Conservation (phyloP, 2,797 vertebrate genomes). For the Natrix natrix region DNA sequence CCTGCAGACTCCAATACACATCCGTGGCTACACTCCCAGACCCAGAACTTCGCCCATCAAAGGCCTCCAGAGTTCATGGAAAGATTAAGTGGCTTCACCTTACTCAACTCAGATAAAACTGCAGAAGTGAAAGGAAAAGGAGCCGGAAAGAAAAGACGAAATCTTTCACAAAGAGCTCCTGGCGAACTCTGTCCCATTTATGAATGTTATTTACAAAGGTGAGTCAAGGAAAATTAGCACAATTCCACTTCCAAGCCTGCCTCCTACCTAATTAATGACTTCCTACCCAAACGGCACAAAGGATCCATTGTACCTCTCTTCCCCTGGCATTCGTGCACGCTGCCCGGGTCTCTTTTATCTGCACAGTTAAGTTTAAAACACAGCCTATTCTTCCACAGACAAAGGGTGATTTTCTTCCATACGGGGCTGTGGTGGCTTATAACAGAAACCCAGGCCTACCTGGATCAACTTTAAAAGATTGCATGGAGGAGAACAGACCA, state of each 20-base stretch:
- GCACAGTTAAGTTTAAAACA: slow-evolving; percentile 51
- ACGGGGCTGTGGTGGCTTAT: slow-evolving; percentile 23
- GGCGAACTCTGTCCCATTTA: slow-evolving; percentile 23
- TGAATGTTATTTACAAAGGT: slow-evolving; percentile 43
- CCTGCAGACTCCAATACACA: background rate
- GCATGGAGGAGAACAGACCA: background rate
- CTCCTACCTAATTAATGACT: slow-evolving; percentile 63
- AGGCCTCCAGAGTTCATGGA: slow-evolving; percentile 15
- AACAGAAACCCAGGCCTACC: slow-evolving; percentile 17
- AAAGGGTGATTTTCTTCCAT: slow-evolving; percentile 50
- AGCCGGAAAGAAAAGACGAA: slow-evolving; percentile 12
- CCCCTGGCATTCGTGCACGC: slow-evolving; percentile 59
- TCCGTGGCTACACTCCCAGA: background rate
- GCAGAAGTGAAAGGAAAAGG: slow-evolving; percentile 38
- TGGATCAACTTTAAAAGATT: background rate
- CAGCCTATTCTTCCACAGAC: slow-evolving; percentile 34
- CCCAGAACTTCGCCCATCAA: background rate
- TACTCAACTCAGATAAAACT: background rate
- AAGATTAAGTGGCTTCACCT: slow-evolving; percentile 12
- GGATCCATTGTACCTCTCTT: slow-evolving; percentile 60
- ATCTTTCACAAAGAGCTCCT: slow-evolving; percentile 26
- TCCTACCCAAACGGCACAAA: slow-evolving; percentile 62
- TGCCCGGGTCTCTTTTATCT: slow-evolving; percentile 57
- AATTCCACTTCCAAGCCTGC: slow-evolving; percentile 50
- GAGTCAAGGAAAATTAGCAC: slow-evolving; percentile 57